A percentile compares a stretch with the other conserved stretches of the same genome.
Conservation (phyloP, 2,113 vertebrate species). For the Varanus salvator region DNA sequence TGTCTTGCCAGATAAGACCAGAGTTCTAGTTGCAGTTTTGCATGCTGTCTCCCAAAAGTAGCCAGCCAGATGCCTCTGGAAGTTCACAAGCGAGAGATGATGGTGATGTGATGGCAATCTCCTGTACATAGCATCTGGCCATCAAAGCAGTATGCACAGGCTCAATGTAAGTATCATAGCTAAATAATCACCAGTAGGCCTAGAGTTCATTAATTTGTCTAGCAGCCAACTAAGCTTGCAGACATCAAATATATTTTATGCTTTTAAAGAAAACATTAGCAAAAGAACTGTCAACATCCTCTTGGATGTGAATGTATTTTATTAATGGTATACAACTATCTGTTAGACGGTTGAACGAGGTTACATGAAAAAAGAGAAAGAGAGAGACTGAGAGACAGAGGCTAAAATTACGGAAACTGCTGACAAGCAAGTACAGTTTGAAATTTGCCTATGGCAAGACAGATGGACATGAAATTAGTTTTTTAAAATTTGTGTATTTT, state of each 20-base stretch:
- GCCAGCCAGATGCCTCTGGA: neutral
- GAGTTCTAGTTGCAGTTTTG: neutral
- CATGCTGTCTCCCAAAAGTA: neutral
- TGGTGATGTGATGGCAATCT: neutral
- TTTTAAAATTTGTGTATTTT: conserved; percentile 21
- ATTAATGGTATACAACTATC: neutral
- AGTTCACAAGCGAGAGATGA: neutral
- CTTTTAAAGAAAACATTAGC: neutral
- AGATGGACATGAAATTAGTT: conserved; percentile 34
- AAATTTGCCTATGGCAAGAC: conserved; percentile 7
- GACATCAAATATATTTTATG: neutral
- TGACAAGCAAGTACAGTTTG: neutral
- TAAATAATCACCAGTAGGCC: neutral
- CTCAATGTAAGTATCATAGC: neutral
- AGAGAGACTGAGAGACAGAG: neutral
- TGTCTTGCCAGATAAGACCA: neutral
- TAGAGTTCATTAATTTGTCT: neutral
- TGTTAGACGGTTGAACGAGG: neutral
- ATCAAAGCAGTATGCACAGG: neutral
- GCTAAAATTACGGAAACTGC: neutral
- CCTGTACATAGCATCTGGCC: neutral
- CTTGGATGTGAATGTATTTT: neutral
- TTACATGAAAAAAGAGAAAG: neutral
- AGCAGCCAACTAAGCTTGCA: neutral
- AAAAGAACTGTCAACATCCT: neutral